phyloP scores from a whole-genome alignment of 2,113 vertebrate species.

The Benitochromis conjunctus region DNA sequence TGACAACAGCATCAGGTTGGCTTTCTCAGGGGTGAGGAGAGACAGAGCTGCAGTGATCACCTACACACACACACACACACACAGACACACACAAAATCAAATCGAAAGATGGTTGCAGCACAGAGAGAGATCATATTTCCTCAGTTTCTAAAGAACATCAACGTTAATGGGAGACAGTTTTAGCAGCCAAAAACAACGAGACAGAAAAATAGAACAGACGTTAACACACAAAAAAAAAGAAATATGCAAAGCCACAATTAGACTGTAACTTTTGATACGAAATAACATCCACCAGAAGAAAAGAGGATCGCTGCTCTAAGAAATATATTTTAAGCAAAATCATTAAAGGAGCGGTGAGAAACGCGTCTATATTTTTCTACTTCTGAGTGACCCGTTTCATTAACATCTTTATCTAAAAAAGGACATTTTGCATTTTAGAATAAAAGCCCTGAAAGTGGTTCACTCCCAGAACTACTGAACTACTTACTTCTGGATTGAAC shows the following conservation, averaged over 20 bases:
- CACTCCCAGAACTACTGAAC: conserved; percentile 15
- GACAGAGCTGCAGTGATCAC: conserved; percentile 85
- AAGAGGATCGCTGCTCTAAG: not conserved
- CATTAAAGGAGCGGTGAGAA: not conserved
- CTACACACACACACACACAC: conserved; percentile 62
- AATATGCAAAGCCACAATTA: conserved; percentile 31
- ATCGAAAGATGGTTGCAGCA: not conserved
- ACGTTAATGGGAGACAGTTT: not conserved
- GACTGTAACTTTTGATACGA: not conserved
- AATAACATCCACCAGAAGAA: not conserved
- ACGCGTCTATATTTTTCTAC: not conserved
- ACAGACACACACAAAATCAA: not conserved
- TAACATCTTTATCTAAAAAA: conserved; percentile 18
- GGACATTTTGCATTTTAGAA: not conserved
- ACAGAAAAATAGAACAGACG: not conserved
- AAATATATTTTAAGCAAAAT: not conserved
- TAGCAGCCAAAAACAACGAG: conserved; percentile 19
- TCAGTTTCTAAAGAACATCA: not conserved
- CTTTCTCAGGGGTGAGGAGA: conserved; percentile 84
- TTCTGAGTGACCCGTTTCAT: conserved; percentile 6
- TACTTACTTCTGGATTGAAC: conserved; percentile 64
- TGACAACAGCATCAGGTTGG: conserved; percentile 91
- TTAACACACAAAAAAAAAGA: not conserved
- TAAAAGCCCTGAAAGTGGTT: conserved; percentile 5
- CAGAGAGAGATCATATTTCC: not conserved